phyloP scores from a whole-genome alignment of 2,113 vertebrate genomes.

The Oxygymnocypris stewartii region DNA sequence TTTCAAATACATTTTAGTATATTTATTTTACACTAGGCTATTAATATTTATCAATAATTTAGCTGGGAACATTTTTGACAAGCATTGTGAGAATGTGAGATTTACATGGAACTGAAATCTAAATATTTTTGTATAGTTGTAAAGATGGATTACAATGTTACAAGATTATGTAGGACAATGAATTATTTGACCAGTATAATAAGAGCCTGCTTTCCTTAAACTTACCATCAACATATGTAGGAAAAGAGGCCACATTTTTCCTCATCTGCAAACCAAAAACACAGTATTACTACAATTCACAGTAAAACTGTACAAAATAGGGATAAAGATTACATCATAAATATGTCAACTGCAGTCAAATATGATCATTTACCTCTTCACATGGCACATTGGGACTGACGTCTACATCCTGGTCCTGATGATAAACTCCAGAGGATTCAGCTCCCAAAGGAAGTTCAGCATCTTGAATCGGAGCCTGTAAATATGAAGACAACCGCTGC shows the following conservation, averaged over 20 bases:
- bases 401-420: conserved; percentile 75
- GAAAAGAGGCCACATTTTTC: conserved; percentile 92
- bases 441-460: conserved; percentile 80
- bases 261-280: conserved; percentile 83
- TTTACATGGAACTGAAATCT: background rate
- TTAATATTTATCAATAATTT: background rate
- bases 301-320: conserved; percentile 63
- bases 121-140: background rate
- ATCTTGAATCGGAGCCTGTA: conserved; percentile 78
- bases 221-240: conserved; percentile 96
- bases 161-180: background rate
- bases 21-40: too few species aligned
- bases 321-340: background rate
- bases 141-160: background rate
- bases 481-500: background rate
- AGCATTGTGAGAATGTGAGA: background rate
- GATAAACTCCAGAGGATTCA: conserved; percentile 78
- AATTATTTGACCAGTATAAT: background rate
- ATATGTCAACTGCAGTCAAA: background rate
- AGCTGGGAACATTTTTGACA: background rate
- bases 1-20: too few species aligned
- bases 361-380: conserved; percentile 82
- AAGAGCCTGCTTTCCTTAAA: conserved; percentile 34
- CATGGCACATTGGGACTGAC: conserved; percentile 74
- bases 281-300: background rate